phyloP scores from a whole-genome alignment of 2,888 invertebrate species.

The Aporophyla lueneburgensis region DNA sequence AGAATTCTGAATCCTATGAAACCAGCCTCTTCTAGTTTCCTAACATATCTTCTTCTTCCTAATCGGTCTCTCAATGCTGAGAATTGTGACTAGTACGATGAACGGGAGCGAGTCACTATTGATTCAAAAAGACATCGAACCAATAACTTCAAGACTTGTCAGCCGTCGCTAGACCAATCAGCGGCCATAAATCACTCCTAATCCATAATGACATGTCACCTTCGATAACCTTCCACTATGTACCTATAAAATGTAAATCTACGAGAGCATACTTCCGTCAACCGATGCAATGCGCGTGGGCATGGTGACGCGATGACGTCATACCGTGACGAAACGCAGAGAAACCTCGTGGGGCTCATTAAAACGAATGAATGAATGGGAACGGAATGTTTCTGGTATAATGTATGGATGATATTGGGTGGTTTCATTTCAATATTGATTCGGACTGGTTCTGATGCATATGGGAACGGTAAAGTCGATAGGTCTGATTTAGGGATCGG shows the following conservation, averaged over 20 bases:
- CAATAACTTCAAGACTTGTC: slow-evolving; percentile 2
- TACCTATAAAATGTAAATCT: slow-evolving; percentile 48
- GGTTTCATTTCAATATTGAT: slow-evolving; percentile 28
- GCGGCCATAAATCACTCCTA: slow-evolving; percentile 4
- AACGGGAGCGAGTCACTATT: neutral
- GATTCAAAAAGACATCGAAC: neutral
- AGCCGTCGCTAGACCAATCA: slow-evolving; percentile 15
- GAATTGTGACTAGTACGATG: neutral
- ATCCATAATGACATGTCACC: slow-evolving; percentile 24
- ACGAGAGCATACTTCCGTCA: slow-evolving; percentile 55
- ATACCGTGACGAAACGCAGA: slow-evolving; percentile 57
- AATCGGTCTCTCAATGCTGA: no score
- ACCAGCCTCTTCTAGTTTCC: no score
- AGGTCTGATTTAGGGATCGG: neutral
- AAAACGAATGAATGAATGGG: slow-evolving; percentile 45
- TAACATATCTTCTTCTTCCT: no score
- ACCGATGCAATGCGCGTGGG: slow-evolving; percentile 56
- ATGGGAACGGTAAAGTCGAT: neutral
- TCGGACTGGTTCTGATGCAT: slow-evolving; percentile 6
- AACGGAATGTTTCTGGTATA: slow-evolving; percentile 41
- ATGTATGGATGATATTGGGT: slow-evolving; percentile 25
- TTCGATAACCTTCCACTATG: slow-evolving; percentile 37
- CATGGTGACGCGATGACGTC: slow-evolving; percentile 62
- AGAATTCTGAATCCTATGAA: no score
- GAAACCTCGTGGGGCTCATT: slow-evolving; percentile 59